These are phyloP conservation scores for Adela reaumurella DNA, from an alignment of 2,888 invertebrate genomes.

Conservation along the genomic window DNA sequence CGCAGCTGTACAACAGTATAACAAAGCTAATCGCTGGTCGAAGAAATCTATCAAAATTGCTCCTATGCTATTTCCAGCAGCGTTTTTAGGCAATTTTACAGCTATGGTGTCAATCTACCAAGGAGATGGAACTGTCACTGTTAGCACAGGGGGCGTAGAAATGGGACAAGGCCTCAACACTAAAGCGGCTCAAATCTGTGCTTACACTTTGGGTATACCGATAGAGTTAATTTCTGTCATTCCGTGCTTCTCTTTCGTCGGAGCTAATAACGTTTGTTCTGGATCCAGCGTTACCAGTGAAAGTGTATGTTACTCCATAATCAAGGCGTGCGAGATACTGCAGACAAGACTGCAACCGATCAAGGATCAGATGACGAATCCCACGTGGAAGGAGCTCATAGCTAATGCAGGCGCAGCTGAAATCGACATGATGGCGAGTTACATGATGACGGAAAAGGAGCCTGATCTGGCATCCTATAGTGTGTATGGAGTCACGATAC, in stretches of 20 bases:
- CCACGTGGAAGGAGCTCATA: too few relatives aligned
- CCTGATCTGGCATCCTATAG: slow-evolving; percentile 45
- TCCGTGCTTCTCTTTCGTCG: slow-evolving; percentile 52
- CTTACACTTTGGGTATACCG: slow-evolving; percentile 68
- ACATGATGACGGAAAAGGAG: slow-evolving; percentile 56
- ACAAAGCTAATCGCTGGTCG: slow-evolving; percentile 68
- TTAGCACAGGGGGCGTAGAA: slow-evolving; percentile 67
- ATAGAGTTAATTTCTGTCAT: slow-evolving; percentile 58
- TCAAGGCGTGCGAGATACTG: slow-evolving; percentile 59
- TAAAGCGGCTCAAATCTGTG: slow-evolving; percentile 74
- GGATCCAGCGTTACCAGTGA: slow-evolving; percentile 69
- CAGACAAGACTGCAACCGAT: slow-evolving; percentile 55
- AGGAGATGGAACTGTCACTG: slow-evolving; percentile 65
- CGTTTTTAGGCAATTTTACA: slow-evolving; percentile 52
- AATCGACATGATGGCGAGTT: slow-evolving; percentile 58
- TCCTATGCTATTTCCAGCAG: slow-evolving; percentile 63
- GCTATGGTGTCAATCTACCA: slow-evolving; percentile 64
- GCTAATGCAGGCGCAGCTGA: slow-evolving; percentile 49
- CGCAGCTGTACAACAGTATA: slow-evolving; percentile 50
- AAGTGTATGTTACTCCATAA: slow-evolving; percentile 49
- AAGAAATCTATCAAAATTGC: slow-evolving; percentile 65
- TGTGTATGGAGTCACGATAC: slow-evolving; percentile 57
- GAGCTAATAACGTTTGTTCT: slow-evolving; percentile 60
- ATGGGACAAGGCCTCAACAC: slow-evolving; percentile 80
- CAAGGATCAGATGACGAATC: slow-evolving; percentile 29